These are phyloP conservation scores for Malurus cyaneus DNA, from an alignment of 2,113 vertebrate species.

Conservation along the genomic window DNA sequence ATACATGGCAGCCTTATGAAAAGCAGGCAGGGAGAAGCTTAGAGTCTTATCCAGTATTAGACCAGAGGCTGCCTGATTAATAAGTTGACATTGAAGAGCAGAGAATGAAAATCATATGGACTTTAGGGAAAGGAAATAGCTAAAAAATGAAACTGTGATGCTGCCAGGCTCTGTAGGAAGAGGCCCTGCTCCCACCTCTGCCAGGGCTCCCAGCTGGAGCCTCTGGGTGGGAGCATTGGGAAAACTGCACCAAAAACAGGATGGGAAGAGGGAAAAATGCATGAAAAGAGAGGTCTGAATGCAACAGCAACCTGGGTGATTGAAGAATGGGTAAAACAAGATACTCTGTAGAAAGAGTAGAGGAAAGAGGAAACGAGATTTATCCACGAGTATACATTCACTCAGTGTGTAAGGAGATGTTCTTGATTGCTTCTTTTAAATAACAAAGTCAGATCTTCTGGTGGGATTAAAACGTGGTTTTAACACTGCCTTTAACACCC, in stretches of 20 bases:
- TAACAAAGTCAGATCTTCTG: neutral
- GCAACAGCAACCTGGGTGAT: neutral
- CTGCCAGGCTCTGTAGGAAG: neutral
- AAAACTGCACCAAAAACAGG: neutral
- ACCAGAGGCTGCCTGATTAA: neutral
- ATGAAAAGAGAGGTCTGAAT: neutral
- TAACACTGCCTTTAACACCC: neutral
- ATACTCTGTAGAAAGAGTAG: neutral
- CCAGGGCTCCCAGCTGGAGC: neutral
- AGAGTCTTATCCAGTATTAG: conserved; percentile 36
- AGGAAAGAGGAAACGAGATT: neutral
- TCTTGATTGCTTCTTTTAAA: neutral
- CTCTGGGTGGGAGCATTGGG: neutral
- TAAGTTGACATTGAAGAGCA: conserved; percentile 27
- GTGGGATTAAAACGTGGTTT: neutral
- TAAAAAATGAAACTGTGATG: neutral
- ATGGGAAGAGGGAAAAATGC: neutral
- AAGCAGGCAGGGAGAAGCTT: conserved; percentile 27
- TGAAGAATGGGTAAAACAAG: neutral
- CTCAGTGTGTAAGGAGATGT: neutral
- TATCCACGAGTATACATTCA: neutral
- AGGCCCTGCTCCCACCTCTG: neutral
- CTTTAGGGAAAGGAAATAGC: conserved; percentile 37
- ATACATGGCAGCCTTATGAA: conserved; percentile 34
- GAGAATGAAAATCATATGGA: conserved; percentile 32